Evolutionary conservation across 2,113 vertebrate genomes (phyloP).

Genomic region (Spilogale gracilis): DNA sequence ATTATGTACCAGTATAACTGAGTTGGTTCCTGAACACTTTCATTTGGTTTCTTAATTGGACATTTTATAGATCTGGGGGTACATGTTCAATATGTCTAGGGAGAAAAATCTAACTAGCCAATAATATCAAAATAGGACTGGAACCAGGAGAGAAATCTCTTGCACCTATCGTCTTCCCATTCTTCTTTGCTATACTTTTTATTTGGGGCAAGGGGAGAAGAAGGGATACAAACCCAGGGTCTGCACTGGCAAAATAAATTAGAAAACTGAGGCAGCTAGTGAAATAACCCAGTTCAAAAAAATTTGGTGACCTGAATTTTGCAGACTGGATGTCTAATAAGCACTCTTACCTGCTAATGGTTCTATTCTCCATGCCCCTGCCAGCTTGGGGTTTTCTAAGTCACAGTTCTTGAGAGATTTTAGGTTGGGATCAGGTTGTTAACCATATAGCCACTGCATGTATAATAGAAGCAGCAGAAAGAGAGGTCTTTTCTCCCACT

Average conservation of each 20-base stretch:
- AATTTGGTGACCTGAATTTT: slow-evolving; percentile 52
- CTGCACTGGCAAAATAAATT: slow-evolving; percentile 23
- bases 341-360: neutral
- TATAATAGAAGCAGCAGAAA: neutral
- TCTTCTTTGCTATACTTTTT: slow-evolving; percentile 49
- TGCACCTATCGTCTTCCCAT: neutral
- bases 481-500: neutral
- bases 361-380: neutral
- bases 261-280: neutral
- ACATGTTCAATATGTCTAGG: slow-evolving; percentile 50
- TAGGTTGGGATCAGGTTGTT: neutral
- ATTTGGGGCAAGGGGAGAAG: neutral
- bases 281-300: slow-evolving; percentile 52
- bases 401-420: slow-evolving; percentile 27
- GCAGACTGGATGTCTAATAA: slow-evolving; percentile 40
- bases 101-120: slow-evolving; percentile 68
- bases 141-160: neutral
- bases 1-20: slow-evolving; percentile 33
- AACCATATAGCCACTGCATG: neutral
- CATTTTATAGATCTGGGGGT: slow-evolving; percentile 62
- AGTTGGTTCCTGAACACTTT: slow-evolving; percentile 30
- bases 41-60: slow-evolving; percentile 65
- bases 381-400: slow-evolving; percentile 41
- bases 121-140: slow-evolving; percentile 52
- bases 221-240: neutral